Percentiles rank a stretch among this genome's conserved stretches.
phyloP scores from a whole-genome alignment of 2,113 vertebrate genomes.

The Serinus canaria region DNA sequence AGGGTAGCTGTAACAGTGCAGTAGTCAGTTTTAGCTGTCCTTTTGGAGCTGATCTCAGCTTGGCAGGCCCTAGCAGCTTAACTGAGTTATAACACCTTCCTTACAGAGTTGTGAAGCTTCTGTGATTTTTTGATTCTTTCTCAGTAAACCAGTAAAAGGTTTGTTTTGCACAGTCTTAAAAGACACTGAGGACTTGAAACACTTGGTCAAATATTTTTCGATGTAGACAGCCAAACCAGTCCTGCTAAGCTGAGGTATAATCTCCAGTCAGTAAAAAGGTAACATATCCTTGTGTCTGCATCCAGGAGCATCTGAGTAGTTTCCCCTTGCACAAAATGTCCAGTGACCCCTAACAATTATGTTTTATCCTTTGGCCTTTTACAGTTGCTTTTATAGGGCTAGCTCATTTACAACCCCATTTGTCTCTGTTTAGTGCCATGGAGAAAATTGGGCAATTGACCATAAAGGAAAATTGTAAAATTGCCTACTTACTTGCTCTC shows the following conservation, averaged over 20 bases:
- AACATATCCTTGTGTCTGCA: background rate
- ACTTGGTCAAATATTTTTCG: background rate
- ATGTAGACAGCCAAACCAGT: background rate
- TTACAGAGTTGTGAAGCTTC: background rate
- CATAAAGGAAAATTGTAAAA: background rate
- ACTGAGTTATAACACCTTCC: background rate
- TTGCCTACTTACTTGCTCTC: background rate
- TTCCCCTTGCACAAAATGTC: background rate
- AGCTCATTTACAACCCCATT: constrained; percentile 6
- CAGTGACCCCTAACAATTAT: background rate
- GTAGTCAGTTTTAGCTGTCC: background rate
- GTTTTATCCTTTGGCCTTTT: constrained; percentile 43
- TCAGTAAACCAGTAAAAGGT: background rate
- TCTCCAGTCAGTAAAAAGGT: background rate
- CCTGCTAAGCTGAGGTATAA: background rate
- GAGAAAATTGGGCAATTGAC: background rate
- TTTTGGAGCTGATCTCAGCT: background rate
- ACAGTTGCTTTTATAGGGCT: constrained; percentile 38
- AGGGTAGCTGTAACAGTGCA: background rate
- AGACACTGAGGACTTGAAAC: background rate
- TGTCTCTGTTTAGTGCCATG: background rate
- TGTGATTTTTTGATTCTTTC: background rate
- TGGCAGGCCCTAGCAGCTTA: background rate
- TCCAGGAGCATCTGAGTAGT: background rate
- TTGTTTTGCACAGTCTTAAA: background rate